Percentiles rank a stretch among this genome's conserved stretches.
Evolutionary conservation across 2,888 invertebrate species (phyloP).

Genomic region (Mamestra brassicae): DNA sequence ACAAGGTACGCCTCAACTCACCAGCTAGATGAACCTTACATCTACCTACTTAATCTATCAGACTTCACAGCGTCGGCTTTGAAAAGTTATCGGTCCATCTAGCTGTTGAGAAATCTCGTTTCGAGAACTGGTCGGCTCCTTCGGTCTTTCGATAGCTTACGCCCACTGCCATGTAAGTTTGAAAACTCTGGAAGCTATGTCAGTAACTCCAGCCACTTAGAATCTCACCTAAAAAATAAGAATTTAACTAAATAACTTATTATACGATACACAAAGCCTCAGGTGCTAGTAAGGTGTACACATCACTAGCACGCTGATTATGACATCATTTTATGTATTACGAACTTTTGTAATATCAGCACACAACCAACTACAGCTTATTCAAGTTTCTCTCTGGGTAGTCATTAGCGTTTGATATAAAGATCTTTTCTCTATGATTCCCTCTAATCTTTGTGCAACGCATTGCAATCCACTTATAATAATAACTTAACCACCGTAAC

Average conservation of each 20-base stretch:
- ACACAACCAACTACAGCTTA: not conserved
- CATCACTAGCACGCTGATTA: not conserved
- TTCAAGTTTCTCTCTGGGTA: slow-evolving; percentile 1
- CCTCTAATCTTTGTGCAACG: slow-evolving; percentile 2
- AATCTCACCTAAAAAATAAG: too few species aligned
- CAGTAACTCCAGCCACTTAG: not conserved
- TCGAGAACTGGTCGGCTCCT: too few species aligned
- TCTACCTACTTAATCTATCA: not conserved
- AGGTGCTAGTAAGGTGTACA: too few species aligned
- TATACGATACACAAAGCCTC: too few species aligned
- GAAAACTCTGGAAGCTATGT: not conserved
- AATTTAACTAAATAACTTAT: too few species aligned
- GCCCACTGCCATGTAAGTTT: not conserved
- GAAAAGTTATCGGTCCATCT: not conserved
- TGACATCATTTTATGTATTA: slow-evolving; percentile 1
- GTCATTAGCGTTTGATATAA: not conserved
- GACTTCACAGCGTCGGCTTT: too few species aligned
- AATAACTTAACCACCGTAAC: slow-evolving; percentile 17
- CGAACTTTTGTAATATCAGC: not conserved
- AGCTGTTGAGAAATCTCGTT: not conserved
- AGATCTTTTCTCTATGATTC: slow-evolving; percentile 19
- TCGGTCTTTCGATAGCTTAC: too few species aligned
- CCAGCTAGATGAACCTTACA: not conserved
- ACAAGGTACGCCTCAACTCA: slow-evolving; percentile 68
- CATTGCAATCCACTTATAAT: not conserved